phyloP scores from a whole-genome alignment of 2,888 invertebrate genomes.

The Teinopalpus imperialis region DNA sequence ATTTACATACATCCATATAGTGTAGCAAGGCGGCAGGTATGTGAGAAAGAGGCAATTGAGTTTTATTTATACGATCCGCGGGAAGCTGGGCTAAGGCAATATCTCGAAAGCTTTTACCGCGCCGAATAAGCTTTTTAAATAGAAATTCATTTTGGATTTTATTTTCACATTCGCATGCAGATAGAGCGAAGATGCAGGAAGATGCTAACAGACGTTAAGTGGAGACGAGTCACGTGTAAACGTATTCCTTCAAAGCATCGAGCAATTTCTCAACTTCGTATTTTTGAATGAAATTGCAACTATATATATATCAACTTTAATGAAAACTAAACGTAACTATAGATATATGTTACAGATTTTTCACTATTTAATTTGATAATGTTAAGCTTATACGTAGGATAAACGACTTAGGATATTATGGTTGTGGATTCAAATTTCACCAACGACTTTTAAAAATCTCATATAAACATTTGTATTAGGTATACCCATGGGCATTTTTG shows the following conservation, averaged over 20 bases:
- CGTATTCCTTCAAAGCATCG: constrained; percentile 7
- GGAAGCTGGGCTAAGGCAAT: constrained; percentile 22
- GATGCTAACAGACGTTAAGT: constrained; percentile 30
- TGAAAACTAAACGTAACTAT: too few relatives aligned
- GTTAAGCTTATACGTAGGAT: too few relatives aligned
- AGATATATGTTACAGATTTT: too few relatives aligned
- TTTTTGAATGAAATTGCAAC: neutral
- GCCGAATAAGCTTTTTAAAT: constrained; percentile 33
- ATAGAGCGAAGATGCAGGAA: constrained; percentile 28
- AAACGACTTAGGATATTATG: too few relatives aligned
- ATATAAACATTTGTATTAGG: too few relatives aligned
- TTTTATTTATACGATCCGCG: constrained; percentile 23
- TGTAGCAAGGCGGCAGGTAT: constrained; percentile 5
- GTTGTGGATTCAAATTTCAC: too few relatives aligned
- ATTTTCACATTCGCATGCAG: constrained; percentile 34
- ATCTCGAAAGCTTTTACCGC: constrained; percentile 27
- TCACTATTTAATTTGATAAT: too few relatives aligned
- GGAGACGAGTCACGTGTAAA: constrained; percentile 20
- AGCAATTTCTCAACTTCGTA: neutral
- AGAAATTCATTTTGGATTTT: constrained; percentile 41
- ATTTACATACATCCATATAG: too few relatives aligned
- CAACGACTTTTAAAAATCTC: too few relatives aligned
- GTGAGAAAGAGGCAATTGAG: constrained; percentile 19
- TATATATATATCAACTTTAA: too few relatives aligned
- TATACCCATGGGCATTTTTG: too few relatives aligned